Conservation (phyloP, 2,797 vertebrate genomes). For the Myripristis murdjan region DNA sequence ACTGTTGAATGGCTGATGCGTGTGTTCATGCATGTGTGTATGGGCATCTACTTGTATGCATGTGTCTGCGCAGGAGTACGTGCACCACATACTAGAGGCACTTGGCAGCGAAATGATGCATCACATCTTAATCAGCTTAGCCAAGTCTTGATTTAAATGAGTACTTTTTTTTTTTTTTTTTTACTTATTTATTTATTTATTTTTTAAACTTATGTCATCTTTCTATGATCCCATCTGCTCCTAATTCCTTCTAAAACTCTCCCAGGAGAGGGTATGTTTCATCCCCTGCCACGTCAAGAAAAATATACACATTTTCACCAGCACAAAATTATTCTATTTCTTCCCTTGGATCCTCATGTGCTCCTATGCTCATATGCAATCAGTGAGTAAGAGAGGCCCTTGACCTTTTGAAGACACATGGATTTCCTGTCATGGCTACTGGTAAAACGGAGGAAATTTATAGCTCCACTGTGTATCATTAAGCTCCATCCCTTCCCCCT, state of each 20-base stretch:
- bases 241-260: slow-evolving; percentile 31
- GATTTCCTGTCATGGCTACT: slow-evolving; percentile 67
- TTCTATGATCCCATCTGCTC: slow-evolving; percentile 60
- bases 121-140: slow-evolving; percentile 61
- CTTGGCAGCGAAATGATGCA: slow-evolving; percentile 51
- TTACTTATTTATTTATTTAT: too few species aligned
- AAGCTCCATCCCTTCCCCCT: slow-evolving; percentile 39
- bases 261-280: neutral
- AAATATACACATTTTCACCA: slow-evolving; percentile 20
- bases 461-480: slow-evolving; percentile 59
- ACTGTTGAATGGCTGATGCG: slow-evolving; percentile 36
- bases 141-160: slow-evolving; percentile 52
- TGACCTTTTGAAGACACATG: slow-evolving; percentile 75
- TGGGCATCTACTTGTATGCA: neutral
- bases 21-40: slow-evolving; percentile 6
- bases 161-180: slow-evolving; percentile 27
- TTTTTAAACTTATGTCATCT: slow-evolving; percentile 27
- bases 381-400: slow-evolving; percentile 53
- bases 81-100: slow-evolving; percentile 20
- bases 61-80: neutral
- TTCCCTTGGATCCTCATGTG: slow-evolving; percentile 9
- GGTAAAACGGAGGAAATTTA: slow-evolving; percentile 55
- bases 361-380: slow-evolving; percentile 43
- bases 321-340: slow-evolving; percentile 18
- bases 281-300: slow-evolving; percentile 5